phyloP scores from a whole-genome alignment of 2,888 invertebrate genomes.

The Polietes domitor region DNA sequence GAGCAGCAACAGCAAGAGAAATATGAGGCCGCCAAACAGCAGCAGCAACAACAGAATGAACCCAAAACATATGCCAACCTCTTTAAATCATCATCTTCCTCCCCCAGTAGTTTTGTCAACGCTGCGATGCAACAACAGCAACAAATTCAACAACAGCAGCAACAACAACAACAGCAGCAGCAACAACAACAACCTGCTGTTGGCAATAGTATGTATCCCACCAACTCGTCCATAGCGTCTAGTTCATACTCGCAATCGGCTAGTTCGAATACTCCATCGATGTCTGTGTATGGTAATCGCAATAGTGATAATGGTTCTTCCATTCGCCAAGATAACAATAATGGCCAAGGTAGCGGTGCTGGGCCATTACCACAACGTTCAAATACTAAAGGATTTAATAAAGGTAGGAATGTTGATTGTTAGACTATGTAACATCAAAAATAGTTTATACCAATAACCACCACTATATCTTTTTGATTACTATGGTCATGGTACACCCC shows the following conservation, averaged over 20 bases:
- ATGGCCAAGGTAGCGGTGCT: constrained; percentile 63
- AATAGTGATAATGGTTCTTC: constrained; percentile 69
- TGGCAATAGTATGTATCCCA: constrained; percentile 66
- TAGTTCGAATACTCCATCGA: constrained; percentile 70
- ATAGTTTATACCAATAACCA: too few species aligned
- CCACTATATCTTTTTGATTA: too few species aligned
- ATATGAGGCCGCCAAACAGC: constrained; percentile 78
- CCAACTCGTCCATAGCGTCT: constrained; percentile 75
- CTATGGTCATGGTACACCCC: too few species aligned
- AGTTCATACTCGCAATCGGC: constrained; percentile 59
- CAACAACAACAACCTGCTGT: constrained; percentile 59
- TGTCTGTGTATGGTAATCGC: constrained; percentile 69
- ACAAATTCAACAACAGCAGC: constrained; percentile 78
- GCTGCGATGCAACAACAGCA: constrained; percentile 78
- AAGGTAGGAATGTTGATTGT: too few species aligned
- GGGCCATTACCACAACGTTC: constrained; percentile 78
- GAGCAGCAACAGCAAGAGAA: constrained; percentile 79
- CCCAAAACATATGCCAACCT: constrained; percentile 94
- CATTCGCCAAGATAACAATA: constrained; percentile 76
- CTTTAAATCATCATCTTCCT: constrained; percentile 84
- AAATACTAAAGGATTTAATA: constrained; percentile 77
- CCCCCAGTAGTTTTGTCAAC: constrained; percentile 79
- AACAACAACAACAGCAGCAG: constrained; percentile 71
- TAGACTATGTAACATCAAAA: too few species aligned
- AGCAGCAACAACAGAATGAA: constrained; percentile 83